A percentile compares a stretch with the other conserved stretches of the same genome.
Evolutionary conservation across 2,797 vertebrate genomes (phyloP).

Genomic region (Enteromius treurensis): DNA sequence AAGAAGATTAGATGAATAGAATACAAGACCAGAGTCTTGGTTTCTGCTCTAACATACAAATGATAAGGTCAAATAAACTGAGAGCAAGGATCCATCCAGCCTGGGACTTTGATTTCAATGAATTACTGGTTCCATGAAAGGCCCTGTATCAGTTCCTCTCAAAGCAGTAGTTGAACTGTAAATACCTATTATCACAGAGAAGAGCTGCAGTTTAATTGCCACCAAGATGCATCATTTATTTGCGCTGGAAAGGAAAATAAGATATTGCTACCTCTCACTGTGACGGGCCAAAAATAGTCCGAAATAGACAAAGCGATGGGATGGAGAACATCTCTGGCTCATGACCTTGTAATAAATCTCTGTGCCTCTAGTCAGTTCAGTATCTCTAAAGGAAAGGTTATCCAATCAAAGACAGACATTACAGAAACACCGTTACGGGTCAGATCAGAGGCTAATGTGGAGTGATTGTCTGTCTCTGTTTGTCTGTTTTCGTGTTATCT

Average conservation of each 20-base stretch:
- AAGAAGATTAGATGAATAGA: too few relatives aligned
- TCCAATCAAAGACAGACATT: constrained; percentile 2
- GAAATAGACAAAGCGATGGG: too few relatives aligned
- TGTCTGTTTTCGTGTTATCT: neutral
- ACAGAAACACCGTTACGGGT: neutral
- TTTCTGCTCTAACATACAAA: too few relatives aligned
- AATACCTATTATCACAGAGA: constrained; percentile 31
- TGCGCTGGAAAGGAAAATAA: neutral
- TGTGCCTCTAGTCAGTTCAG: neutral
- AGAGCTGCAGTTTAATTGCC: constrained; percentile 34
- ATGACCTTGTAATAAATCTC: constrained; percentile 15
- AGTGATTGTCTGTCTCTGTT: constrained; percentile 21
- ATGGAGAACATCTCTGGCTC: too few relatives aligned
- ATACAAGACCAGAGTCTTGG: too few relatives aligned
- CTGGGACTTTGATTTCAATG: constrained; percentile 2
- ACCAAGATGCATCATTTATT: neutral
- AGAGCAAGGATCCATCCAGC: too few relatives aligned
- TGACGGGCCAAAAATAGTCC: too few relatives aligned
- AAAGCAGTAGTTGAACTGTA: neutral
- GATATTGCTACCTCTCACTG: neutral
- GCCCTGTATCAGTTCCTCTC: neutral
- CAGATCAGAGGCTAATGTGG: constrained; percentile 14
- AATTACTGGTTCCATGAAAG: neutral
- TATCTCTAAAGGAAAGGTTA: neutral
- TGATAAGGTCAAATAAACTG: too few relatives aligned